Evolutionary conservation across 1,140 invertebrate species (phyloP), one percentile per base, ranked within the genome.

Genomic region (Anagrus nilaparvatae): DNA sequence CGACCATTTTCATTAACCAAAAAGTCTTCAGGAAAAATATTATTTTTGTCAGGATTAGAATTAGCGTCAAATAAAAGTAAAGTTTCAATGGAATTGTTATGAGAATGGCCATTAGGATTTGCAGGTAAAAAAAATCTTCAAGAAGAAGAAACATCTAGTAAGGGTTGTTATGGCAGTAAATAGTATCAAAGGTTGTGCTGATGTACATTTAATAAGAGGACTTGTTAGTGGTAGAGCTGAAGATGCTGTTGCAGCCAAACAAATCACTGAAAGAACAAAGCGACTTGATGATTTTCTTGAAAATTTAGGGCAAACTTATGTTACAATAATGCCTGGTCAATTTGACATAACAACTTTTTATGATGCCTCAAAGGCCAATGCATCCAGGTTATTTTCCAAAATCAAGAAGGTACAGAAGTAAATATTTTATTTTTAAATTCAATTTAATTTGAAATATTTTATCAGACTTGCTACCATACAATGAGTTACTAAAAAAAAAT

Each of bases 311-410:
- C 53, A 67, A 58, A 72, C 51, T 60, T 73, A 49, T 59, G 76
- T 94, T 16, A 85, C 92, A 60, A 44, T 96, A 5, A 89, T 97
- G 86, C 85, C 91, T 8, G 87, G 87, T 25, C 79, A 85, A 55
- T 81, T 78, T 68, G 93, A 97, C 70, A 88, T 90, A 8, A 74
- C 83, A 1, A 90, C 87, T 59, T 78, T n/a, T 81, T 44, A 81
- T 87, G 67, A 61, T 96, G 36, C 92, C 93, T 1, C 94, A 97
- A 63, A 89, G 86, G 65, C 82, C 89, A n/a, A 73, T 97, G 20
- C 90, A 97, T 67, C 77, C 76, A 45, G 91, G 87, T 67, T 75
- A 84, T 69, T 75, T 84, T 52, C 76, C 59, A 24, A 49, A 59
- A 46, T 54, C 59, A 5, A 56, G 52, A 29, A 65, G 55, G 64